Percentiles rank a stretch among this genome's conserved stretches.
These are phyloP conservation scores for Vollenhovia emeryi DNA, from an alignment of 1,140 invertebrate genomes.

Conservation along the genomic window DNA sequence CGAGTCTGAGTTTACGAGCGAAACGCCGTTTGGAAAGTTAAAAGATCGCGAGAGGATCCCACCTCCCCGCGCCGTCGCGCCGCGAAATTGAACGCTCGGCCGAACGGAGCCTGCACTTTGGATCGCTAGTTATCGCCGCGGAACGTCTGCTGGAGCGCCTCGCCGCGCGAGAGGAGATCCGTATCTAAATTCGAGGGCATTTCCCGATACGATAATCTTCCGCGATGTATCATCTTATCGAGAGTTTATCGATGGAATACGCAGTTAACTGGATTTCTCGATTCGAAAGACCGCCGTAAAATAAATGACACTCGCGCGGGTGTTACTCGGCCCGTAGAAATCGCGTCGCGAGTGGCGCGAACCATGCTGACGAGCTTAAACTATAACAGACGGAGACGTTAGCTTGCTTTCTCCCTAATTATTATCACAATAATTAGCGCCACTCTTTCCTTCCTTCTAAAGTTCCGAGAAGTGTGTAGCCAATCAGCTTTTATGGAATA, in stretches of 20 bases:
- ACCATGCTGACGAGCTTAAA: background rate
- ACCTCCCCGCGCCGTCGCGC: background rate
- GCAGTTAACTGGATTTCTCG: background rate
- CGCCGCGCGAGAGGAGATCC: background rate
- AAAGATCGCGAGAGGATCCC: background rate
- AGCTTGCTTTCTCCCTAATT: background rate
- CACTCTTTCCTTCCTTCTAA: background rate
- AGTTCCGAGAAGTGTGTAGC: no score
- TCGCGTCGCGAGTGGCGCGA: background rate
- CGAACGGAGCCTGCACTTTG: background rate
- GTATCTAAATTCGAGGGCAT: background rate
- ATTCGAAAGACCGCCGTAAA: background rate
- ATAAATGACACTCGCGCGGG: background rate
- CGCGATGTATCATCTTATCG: background rate
- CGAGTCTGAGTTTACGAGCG: conserved; percentile 23
- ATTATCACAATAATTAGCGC: conserved; percentile 19
- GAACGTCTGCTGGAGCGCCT: background rate
- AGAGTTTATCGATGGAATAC: background rate
- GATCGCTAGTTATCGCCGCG: background rate
- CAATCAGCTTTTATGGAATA: no score
- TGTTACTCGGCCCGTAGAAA: background rate
- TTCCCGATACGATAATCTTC: background rate
- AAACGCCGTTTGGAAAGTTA: conserved; percentile 34
- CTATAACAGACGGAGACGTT: conserved; percentile 11
- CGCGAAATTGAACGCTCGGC: background rate